Conservation (phyloP, 2,888 invertebrate genomes). For the Eupithecia subfuscata region DNA sequence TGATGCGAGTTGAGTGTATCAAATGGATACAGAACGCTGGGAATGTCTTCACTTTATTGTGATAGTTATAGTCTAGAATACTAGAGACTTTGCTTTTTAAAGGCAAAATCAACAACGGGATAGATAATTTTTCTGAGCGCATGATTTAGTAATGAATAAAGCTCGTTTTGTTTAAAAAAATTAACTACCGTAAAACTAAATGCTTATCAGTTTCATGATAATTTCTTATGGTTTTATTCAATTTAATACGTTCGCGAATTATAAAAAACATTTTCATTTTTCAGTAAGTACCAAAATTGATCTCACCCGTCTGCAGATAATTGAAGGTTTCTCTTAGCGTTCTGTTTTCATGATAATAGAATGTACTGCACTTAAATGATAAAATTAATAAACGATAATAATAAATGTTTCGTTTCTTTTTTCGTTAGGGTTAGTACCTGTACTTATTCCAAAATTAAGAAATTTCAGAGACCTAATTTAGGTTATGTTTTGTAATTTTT, state of each 20-base stretch:
- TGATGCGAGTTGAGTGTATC: constrained; percentile 55
- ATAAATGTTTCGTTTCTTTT: constrained; percentile 56
- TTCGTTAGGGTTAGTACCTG: constrained; percentile 43
- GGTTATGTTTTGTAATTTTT: no score
- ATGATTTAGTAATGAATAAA: no score
- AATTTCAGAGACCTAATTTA: no score
- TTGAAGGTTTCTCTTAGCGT: constrained; percentile 19
- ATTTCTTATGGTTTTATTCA: background rate
- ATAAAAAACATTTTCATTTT: background rate
- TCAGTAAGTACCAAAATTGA: constrained; percentile 60
- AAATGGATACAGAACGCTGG: constrained; percentile 67
- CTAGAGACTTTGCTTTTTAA: background rate
- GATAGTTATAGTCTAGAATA: background rate
- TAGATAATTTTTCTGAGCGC: background rate
- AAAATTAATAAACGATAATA: constrained; percentile 79
- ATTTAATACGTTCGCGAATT: background rate
- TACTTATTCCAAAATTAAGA: background rate
- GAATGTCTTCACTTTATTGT: background rate
- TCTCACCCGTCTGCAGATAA: constrained; percentile 64
- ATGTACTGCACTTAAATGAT: constrained; percentile 77
- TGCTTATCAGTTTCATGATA: background rate
- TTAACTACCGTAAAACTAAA: background rate
- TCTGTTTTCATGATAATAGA: constrained; percentile 76
- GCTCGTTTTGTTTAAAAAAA: background rate
- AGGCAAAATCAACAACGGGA: background rate